Percentiles rank a stretch among this genome's conserved stretches.
phyloP scores from a whole-genome alignment of 2,113 vertebrate genomes.

The Alaudala cheleensis region DNA sequence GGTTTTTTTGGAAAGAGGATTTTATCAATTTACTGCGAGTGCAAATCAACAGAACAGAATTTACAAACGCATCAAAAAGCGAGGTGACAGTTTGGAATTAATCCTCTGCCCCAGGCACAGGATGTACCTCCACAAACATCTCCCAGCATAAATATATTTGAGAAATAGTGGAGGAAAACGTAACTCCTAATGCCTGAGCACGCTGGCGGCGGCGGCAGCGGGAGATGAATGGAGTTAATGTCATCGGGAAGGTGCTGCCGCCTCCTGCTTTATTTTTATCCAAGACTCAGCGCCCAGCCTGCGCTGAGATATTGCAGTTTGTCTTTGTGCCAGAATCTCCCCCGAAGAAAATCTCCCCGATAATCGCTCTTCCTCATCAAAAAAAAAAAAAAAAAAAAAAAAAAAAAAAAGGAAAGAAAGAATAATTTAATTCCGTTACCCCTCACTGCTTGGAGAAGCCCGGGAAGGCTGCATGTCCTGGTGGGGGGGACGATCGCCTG shows the following conservation, averaged over 20 bases:
- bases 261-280: slow-evolving; percentile 45
- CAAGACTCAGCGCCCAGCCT: not conserved
- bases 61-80: slow-evolving; percentile 53
- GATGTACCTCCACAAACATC: slow-evolving; percentile 44
- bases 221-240: slow-evolving; percentile 44
- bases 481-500: not conserved
- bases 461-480: rapidly evolving
- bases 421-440: rapidly evolving
- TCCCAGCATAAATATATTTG: slow-evolving; percentile 37
- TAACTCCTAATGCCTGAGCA: slow-evolving; percentile 23
- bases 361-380: not conserved
- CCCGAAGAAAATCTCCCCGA: not conserved
- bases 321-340: not conserved
- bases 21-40: slow-evolving; percentile 45
- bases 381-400: too few species aligned
- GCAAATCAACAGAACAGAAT: slow-evolving; percentile 41
- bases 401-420: too few species aligned
- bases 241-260: slow-evolving; percentile 22
- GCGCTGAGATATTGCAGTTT: not conserved
- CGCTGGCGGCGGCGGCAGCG: not conserved
- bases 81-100: slow-evolving; percentile 43
- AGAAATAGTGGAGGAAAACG: slow-evolving; percentile 30
- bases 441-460: rapidly evolving
- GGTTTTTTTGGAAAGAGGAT: slow-evolving; percentile 38
- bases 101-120: slow-evolving; percentile 29